Evolutionary conservation across 2,888 invertebrate species (phyloP).

Genomic region (Cordilura impudica): DNA sequence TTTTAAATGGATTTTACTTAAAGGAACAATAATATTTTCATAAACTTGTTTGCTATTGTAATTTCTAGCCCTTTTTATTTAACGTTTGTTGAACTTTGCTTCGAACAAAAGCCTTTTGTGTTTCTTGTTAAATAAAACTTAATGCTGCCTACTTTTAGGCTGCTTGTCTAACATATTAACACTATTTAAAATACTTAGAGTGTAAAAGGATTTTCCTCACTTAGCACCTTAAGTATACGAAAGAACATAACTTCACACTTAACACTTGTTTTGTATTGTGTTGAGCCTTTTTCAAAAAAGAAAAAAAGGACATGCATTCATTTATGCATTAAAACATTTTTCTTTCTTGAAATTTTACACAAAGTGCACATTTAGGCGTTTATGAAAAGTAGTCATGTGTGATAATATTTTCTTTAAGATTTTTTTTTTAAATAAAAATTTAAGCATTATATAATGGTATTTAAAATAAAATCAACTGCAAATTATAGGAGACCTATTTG

Average conservation of each 20-base stretch:
- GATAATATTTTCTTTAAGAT: too few relatives aligned
- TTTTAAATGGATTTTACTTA: neutral
- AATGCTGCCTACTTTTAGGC: slow-evolving; percentile 49
- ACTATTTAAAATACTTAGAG: slow-evolving; percentile 58
- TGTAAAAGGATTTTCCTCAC: slow-evolving; percentile 56
- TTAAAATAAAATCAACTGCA: too few relatives aligned
- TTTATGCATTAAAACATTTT: slow-evolving; percentile 8
- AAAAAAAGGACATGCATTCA: neutral
- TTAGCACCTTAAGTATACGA: slow-evolving; percentile 59
- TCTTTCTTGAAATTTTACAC: slow-evolving; percentile 19
- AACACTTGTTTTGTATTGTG: slow-evolving; percentile 29
- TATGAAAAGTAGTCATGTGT: neutral
- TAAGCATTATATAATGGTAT: too few relatives aligned
- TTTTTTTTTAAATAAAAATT: too few relatives aligned
- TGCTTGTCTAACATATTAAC: slow-evolving; percentile 59
- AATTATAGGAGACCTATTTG: too few relatives aligned
- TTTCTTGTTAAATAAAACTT: slow-evolving; percentile 10
- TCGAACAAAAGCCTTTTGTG: slow-evolving; percentile 3
- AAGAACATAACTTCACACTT: slow-evolving; percentile 51
- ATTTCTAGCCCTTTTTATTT: slow-evolving; percentile 2
- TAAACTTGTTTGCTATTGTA: neutral
- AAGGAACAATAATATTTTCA: neutral
- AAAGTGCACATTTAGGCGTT: slow-evolving; percentile 42
- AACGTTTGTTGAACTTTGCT: slow-evolving; percentile 49
- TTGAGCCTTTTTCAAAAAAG: neutral